Evolutionary conservation across 2,797 vertebrate species (phyloP).

Genomic region (Fratercula arctica): DNA sequence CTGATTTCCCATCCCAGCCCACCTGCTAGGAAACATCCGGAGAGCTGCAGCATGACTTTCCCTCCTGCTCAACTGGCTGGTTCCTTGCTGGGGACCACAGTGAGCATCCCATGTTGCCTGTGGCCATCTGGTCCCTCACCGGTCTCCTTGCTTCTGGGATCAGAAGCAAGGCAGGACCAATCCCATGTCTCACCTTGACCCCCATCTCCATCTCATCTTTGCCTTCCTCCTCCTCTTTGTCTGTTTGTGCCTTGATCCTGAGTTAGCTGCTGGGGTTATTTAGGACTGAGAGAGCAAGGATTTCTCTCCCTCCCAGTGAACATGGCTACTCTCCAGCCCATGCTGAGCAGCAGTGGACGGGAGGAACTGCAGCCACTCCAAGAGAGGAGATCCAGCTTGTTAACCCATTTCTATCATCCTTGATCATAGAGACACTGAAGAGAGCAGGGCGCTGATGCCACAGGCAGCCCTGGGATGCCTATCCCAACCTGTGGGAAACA

Average conservation of each 20-base stretch:
- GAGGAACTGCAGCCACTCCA: neutral
- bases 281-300: neutral
- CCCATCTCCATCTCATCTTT: neutral
- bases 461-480: neutral
- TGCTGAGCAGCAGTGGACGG: neutral
- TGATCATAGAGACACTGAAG: neutral
- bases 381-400: neutral
- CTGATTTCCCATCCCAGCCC: neutral
- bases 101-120: neutral
- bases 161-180: neutral
- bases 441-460: neutral
- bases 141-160: neutral
- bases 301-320: neutral
- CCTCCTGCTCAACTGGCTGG: neutral
- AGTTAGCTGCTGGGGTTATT: neutral
- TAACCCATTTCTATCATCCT: neutral
- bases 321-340: neutral
- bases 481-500: neutral
- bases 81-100: neutral
- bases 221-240: neutral
- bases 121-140: neutral
- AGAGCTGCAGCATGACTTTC: neutral
- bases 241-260: neutral
- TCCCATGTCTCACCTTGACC: neutral
- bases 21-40: slow-evolving; percentile 10